These are phyloP conservation scores for Indri indri DNA, from an alignment of 2,113 vertebrate species.

Conservation along the genomic window DNA sequence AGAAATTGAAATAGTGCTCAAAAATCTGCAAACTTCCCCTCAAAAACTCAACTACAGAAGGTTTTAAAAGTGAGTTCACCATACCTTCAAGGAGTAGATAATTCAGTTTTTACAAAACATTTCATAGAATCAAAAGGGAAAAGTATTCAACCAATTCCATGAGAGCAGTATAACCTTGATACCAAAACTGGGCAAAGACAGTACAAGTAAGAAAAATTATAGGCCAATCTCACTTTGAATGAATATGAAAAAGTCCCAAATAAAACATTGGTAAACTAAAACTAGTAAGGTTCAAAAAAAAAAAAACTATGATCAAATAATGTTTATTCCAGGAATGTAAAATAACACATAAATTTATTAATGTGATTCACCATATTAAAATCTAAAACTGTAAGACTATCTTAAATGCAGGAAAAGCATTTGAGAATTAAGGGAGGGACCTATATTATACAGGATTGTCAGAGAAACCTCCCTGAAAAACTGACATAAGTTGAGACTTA, in stretches of 20 bases:
- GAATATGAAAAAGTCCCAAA: not conserved
- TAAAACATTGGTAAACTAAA: not conserved
- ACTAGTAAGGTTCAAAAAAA: not conserved
- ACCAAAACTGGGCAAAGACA: not conserved
- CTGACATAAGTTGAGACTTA: not conserved
- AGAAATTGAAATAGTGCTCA: not conserved
- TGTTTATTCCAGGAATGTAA: not conserved
- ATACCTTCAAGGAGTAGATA: not conserved
- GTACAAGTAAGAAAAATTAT: not conserved
- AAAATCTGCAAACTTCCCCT: not conserved
- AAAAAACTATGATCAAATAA: not conserved
- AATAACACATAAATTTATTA: not conserved
- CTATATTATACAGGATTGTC: not conserved
- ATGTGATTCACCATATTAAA: not conserved
- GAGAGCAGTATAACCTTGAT: not conserved
- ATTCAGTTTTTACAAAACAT: not conserved
- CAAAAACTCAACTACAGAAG: not conserved
- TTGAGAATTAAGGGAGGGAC: not conserved
- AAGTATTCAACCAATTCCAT: not conserved
- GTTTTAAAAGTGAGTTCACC: not conserved
- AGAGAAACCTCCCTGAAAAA: not conserved
- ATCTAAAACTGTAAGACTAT: not conserved
- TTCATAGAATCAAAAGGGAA: not conserved
- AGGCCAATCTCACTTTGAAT: not conserved
- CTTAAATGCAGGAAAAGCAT: not conserved